Evolutionary conservation across 1,140 invertebrate species (phyloP), one percentile per base, ranked within the genome.

Genomic region (Nasonia giraulti): DNA sequence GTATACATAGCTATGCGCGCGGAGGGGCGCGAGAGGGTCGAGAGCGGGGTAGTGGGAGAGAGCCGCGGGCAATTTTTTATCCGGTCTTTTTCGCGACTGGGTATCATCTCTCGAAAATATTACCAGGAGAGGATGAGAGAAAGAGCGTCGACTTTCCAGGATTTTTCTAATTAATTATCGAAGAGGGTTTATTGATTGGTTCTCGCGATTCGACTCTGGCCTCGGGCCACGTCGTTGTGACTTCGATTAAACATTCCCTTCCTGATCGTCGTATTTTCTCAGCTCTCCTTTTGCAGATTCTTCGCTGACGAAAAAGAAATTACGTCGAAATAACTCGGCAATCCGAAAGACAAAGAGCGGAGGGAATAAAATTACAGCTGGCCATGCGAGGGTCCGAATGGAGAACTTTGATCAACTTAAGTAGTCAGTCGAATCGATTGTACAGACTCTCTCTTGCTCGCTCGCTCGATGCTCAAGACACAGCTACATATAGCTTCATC

Each of bases 81-180:
- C 55, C 20, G 55, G 17, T 62, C 55, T 17, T 62, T 80, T 78
- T 85, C 83, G 77, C 75, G 14, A 69, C 83, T 80, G 33, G 55
- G 47, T 82, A 74, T 82, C 66, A 40, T 44, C 66, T 82, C 44
- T 20, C 33, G 55, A 77, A 40, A 33, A 62, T 74, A 82, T 85
- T 62, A 68, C 89, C 85, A 86, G 10, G 40, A 37, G 33, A 37
- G 33, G 5, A 4, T 0, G 4, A 37, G 33, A 37, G 33, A 44
- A 8, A 44, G 40, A 88, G 87, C 89, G 90, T 89, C 87, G 87
- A 89, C 88, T 89, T 90, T 88, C 84, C 69, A 80, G 74, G 87
- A 87, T 91, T 91, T 90, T 90, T 90, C 88, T 89, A 91, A 91
- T 91, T 91, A 91, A 91, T 91, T 90, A 91, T 90, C 88, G 87